Percentiles rank a stretch among this genome's conserved stretches.
Conservation (phyloP, 1,140 invertebrate species). For the Pseudomyrmex pallidus region DNA sequence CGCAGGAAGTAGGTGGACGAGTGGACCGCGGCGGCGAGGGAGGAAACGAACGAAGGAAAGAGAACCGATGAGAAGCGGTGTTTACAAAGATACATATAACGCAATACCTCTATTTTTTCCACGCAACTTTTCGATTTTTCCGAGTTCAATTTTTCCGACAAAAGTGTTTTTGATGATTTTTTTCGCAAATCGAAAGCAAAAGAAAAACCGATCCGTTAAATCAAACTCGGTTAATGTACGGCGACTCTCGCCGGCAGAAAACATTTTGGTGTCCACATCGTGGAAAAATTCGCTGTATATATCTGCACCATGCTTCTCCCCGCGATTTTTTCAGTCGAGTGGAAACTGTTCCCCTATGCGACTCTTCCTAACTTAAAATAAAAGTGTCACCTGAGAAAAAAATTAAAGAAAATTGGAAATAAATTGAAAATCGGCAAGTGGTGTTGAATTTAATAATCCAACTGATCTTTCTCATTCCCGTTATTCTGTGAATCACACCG, state of each 20-base stretch:
- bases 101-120: constrained; percentile 9
- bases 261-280: constrained; percentile 11
- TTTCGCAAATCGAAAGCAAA: constrained; percentile 66
- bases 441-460: neutral
- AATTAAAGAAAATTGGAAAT: neutral
- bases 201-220: constrained; percentile 76
- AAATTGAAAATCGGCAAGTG: constrained; percentile 5
- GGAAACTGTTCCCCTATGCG: neutral
- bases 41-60: constrained; percentile 16
- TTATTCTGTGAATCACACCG: neutral
- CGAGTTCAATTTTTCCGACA: constrained; percentile 59
- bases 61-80: constrained; percentile 38
- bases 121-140: constrained; percentile 62
- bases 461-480: neutral
- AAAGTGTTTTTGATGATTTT: constrained; percentile 73
- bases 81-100: constrained; percentile 65
- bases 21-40: constrained; percentile 21
- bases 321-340: neutral
- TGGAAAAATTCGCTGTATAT: constrained; percentile 18
- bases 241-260: constrained; percentile 25
- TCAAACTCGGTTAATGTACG: constrained; percentile 74
- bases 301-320: constrained; percentile 3
- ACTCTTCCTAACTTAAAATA: neutral
- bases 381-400: no score
- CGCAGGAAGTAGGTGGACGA: constrained; percentile 33